These are phyloP conservation scores for Cynopterus brachyotis DNA, from an alignment of 2,113 vertebrate species.

Conservation along the genomic window DNA sequence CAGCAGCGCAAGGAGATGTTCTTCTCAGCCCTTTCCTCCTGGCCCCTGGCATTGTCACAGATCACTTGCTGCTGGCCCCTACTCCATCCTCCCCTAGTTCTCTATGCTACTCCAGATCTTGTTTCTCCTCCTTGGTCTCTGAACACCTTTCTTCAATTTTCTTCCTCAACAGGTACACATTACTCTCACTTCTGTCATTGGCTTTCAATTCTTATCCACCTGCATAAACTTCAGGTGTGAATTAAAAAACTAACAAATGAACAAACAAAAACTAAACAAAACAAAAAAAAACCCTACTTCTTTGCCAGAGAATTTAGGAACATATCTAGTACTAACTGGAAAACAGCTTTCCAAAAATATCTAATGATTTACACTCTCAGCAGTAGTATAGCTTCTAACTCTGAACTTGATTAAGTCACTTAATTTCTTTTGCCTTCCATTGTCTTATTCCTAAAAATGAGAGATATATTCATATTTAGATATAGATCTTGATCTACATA, in stretches of 20 bases:
- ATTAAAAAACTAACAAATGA: neutral
- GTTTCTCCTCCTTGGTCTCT: neutral
- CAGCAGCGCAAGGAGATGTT: neutral
- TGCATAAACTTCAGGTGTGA: neutral
- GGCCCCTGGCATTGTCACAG: neutral
- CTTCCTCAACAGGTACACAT: rapidly evolving
- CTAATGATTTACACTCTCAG: neutral
- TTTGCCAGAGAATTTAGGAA: neutral
- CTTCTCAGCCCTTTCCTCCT: neutral
- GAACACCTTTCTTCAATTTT: neutral
- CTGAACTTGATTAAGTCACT: neutral
- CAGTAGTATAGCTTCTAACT: neutral
- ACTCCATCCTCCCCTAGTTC: too few relatives aligned
- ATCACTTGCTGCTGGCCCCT: neutral
- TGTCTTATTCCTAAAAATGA: neutral
- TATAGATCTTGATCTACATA: neutral
- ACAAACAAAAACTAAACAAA: neutral
- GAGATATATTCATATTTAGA: neutral
- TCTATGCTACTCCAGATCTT: rapidly evolving
- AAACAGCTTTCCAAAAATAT: neutral
- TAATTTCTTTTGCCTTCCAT: neutral
- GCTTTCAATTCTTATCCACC: neutral
- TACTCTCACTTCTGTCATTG: neutral
- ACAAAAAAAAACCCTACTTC: neutral
- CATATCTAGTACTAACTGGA: neutral